Evolutionary conservation across 37 sponge, comb jelly and placozoan genomes (phyloP).

Genomic region (Amphimedon queenslandica): DNA sequence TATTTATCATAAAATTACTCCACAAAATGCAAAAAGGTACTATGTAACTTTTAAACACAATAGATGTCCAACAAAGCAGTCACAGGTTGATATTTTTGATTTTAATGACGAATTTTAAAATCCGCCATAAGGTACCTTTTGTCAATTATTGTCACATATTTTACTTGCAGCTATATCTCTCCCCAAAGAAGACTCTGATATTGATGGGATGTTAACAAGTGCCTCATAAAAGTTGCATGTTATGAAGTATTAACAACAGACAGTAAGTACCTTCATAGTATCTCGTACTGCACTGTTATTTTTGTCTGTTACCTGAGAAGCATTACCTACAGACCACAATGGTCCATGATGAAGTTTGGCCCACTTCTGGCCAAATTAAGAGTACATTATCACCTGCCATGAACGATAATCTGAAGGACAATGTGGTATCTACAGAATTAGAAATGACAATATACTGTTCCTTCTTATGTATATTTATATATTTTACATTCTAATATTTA

Average conservation of each 20-base stretch:
- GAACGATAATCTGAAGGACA: conserved; percentile 38
- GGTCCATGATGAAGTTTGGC: conserved; percentile 31
- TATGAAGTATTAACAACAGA: not conserved
- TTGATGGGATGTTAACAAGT: not conserved
- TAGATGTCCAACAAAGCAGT: no score
- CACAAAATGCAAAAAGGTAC: no score
- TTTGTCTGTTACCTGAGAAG: not conserved
- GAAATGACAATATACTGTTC: not conserved
- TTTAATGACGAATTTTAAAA: no score
- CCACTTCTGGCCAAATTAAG: conserved; percentile 26
- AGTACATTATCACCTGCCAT: conserved; percentile 32
- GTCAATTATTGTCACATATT: not conserved
- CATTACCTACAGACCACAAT: not conserved
- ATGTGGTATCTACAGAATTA: not conserved
- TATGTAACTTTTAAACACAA: no score
- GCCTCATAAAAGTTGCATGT: no score
- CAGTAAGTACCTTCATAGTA: not conserved
- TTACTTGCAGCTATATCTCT: conserved; percentile 15
- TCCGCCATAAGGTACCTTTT: no score
- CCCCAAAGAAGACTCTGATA: conserved; percentile 4
- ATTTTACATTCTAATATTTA: not conserved
- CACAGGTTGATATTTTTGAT: no score
- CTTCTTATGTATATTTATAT: not conserved
- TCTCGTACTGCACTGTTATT: not conserved
- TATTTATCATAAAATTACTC: not conserved